These are phyloP conservation scores for Tanytarsus gracilentus DNA, from an alignment of 2,888 invertebrate species.

Conservation along the genomic window DNA sequence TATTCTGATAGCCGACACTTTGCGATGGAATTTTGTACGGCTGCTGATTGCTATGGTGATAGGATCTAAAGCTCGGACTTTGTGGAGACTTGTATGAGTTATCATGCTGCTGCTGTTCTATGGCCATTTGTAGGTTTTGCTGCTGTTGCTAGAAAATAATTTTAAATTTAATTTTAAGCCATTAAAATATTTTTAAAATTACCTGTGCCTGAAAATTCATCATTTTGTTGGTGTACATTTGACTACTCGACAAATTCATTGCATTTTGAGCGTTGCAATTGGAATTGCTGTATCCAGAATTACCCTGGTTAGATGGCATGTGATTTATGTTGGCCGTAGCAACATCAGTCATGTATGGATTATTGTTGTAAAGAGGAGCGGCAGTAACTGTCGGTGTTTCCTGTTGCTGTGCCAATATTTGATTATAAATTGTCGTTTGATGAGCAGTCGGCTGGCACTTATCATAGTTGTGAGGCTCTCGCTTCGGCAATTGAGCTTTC, in stretches of 20 bases:
- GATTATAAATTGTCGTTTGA: conserved; percentile 44
- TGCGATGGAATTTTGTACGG: conserved; percentile 29
- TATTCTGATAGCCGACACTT: background rate
- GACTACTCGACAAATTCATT: conserved; percentile 29
- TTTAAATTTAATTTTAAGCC: too few relatives aligned
- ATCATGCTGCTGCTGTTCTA: conserved; percentile 32
- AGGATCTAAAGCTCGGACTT: conserved; percentile 21
- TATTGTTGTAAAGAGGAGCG: conserved; percentile 9
- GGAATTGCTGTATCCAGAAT: conserved; percentile 10
- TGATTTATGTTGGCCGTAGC: conserved; percentile 27
- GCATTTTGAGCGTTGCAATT: conserved; percentile 18
- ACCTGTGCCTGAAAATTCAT: too few relatives aligned
- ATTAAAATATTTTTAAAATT: too few relatives aligned
- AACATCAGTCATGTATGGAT: background rate
- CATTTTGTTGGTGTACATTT: conserved; percentile 9
- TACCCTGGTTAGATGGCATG: conserved; percentile 30
- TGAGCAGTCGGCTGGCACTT: conserved; percentile 44
- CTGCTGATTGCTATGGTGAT: conserved; percentile 25
- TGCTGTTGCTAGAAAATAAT: conserved; percentile 31
- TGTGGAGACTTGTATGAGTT: conserved; percentile 29
- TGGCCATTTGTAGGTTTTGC: conserved; percentile 26
- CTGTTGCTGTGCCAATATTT: conserved; percentile 41
- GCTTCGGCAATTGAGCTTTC: conserved; percentile 32
- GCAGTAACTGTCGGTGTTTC: conserved; percentile 28
- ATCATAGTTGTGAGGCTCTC: conserved; percentile 44